Base-by-base conservation (phyloP, 1,140 invertebrate genomes). In the Scylla paramamosain region DNA sequence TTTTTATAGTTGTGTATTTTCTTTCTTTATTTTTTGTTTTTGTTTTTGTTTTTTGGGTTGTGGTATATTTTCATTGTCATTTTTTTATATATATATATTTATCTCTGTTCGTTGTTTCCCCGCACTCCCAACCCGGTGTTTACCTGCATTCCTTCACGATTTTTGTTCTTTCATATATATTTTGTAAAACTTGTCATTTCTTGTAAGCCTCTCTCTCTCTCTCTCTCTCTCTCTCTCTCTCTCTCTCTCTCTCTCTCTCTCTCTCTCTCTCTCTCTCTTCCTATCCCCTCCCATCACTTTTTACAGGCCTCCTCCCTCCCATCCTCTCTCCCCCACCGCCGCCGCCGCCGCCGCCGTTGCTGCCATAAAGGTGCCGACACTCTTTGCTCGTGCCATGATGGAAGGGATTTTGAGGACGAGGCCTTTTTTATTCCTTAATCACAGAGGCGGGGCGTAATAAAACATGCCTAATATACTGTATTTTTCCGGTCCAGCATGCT, bases 381-480 rank as follows among this genome's bases (percentile, higher is more conserved):
- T 91, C 45, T 89, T 52, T 91, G 31, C 31, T 59, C 20, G 32
- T 91, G 52, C 46, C 31, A 29, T 91, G 89, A 91, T 59, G 48
- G 89, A 91, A 90, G 48, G 46, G n/a, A 91, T 91, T 91, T 59
- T 59, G 89, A 67, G 89, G 89, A 91, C 89, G 89, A 28, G 46
- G 59, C 91, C 14, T 92, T 84, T 32, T 92, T 32, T 92, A 20
- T 83, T 92, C 32, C 48, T 92, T 92, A 92, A 92, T 92, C 67
- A 92, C 91, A 83, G 31, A 84, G 29, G 59, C 32, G 28, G 32
- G 67, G 6, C 39, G 48, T 25, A 67, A 92, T 92, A 92, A 92
- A 92, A 39, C 31, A 92, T 16, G 82, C n/a, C 39, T 92, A 92
- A 92, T 83, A 92, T 77, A 92, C 39, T 45, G 67, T 83, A 83